Evolutionary conservation across 1,140 invertebrate species (phyloP).

Genomic region (Thaumetopoea pityocampa): DNA sequence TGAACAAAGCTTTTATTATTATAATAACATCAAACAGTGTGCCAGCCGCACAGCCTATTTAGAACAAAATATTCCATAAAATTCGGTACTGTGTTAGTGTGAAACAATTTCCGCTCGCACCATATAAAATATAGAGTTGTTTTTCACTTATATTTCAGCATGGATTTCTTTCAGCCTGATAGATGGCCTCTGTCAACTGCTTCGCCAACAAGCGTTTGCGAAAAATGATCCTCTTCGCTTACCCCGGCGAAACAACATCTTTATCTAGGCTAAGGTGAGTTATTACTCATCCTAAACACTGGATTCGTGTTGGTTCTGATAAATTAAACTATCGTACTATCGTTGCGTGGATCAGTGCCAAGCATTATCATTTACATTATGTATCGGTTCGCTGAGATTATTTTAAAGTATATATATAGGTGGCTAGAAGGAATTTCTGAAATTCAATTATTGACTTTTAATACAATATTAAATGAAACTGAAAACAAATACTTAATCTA

Average conservation of each 20-base stretch:
- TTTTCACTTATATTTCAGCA: constrained; percentile 25
- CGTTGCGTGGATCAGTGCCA: constrained; percentile 26
- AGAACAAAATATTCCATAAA: constrained; percentile 7
- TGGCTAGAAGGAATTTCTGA: no score
- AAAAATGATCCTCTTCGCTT: constrained; percentile 42
- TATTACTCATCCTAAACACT: constrained; percentile 36
- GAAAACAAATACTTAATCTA: no score
- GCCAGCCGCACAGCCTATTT: constrained; percentile 7
- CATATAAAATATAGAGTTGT: constrained; percentile 21
- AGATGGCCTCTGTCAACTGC: constrained; percentile 45
- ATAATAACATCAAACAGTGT: constrained; percentile 8
- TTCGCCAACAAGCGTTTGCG: constrained; percentile 36
- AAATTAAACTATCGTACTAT: constrained; percentile 24
- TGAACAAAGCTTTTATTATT: constrained; percentile 8
- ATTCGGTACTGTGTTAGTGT: constrained; percentile 4
- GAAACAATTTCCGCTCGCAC: constrained; percentile 6
- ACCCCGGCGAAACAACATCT: constrained; percentile 38
- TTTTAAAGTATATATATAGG: no score
- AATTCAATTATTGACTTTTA: no score
- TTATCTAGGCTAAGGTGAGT: constrained; percentile 44
- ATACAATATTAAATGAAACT: no score
- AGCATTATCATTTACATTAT: constrained; percentile 23
- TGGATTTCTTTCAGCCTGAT: constrained; percentile 38
- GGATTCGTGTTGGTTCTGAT: constrained; percentile 16
- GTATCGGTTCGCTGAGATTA: no score